A percentile compares a stretch with the other conserved stretches of the same genome.
Conservation (phyloP, 2,113 vertebrate species). For the Amblyornis subalaris region DNA sequence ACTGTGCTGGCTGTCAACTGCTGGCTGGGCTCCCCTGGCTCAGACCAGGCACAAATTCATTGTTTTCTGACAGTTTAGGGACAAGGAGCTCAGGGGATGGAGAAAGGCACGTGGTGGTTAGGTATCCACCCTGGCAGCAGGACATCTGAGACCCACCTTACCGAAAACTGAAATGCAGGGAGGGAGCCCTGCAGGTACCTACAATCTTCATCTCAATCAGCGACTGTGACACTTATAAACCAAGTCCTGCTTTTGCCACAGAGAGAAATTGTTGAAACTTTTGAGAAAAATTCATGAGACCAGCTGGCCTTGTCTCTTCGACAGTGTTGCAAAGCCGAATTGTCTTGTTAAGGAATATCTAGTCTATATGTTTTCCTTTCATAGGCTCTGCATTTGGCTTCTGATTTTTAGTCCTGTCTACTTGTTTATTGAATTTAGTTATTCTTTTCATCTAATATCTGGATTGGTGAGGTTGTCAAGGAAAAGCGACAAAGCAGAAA, state of each 20-base stretch:
- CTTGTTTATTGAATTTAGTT: not conserved
- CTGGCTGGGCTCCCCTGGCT: not conserved
- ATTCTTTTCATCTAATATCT: not conserved
- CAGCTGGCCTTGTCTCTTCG: not conserved
- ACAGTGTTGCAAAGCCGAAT: not conserved
- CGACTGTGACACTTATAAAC: fast-evolving
- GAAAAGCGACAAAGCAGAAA: not conserved
- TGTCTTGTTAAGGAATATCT: not conserved
- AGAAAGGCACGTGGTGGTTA: fast-evolving
- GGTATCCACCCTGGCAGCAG: not conserved
- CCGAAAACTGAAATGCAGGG: not conserved
- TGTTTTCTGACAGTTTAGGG: not conserved
- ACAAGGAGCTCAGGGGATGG: not conserved
- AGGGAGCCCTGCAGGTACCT: not conserved
- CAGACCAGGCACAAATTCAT: not conserved
- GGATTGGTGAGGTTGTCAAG: not conserved
- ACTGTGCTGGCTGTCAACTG: not conserved
- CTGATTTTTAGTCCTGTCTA: not conserved
- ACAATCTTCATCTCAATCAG: not conserved
- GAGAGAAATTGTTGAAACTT: not conserved
- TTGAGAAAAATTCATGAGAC: not conserved
- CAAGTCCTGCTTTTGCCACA: not conserved
- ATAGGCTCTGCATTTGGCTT: not conserved
- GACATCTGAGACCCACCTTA: not conserved
- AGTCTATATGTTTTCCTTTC: not conserved